Base-by-base conservation (phyloP, 1,140 invertebrate genomes). In the Tenebrio molitor region DNA sequence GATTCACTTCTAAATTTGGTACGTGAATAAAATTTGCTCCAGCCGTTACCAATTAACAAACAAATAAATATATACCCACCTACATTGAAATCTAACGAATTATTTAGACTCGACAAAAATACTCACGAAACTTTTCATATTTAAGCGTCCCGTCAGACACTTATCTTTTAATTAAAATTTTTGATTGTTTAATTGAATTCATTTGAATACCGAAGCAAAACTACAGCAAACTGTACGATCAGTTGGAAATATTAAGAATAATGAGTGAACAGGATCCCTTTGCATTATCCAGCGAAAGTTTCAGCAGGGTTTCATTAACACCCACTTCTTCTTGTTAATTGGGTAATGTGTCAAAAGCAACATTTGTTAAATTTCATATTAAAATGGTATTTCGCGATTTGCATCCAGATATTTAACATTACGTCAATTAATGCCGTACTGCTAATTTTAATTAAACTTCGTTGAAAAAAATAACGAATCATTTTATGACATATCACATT, bases 91-190 rank as follows among this genome's bases (percentile, higher is more conserved):
- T 12, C n/a, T 12, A 39, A 39, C 4, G 12, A 39, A 12, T 39
- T 5, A 39, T 7, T 2, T n/a, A 12, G 6, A 39, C 3, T 8
- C 25, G 25, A n/a, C 7, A 12, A 7, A 39, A 39, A 5, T 12
- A 12, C 5, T 39, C 36, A 39, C 36, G 36, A 39, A 39, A 12
- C 36, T 39, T 39, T 39, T n/a, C 36, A 39, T 39, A 39, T 39
- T 12, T 7, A 39, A 39, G 36, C n/a, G 12, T 39, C 12, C n/a
- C 12, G 12, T 39, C 12, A 39, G n/a, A 12, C 2, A 7, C 36
- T 39, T 39, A 12, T 39, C 5, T 39, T 39, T 39, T 39, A 39
- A 39, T 39, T 39, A 39, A 39, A 39, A 39, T 8, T 39, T 39
- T 39, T 12, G 7, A 7, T 39, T 39, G 36, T 39, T 39, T 39